These are phyloP conservation scores for Thamnophis sirtalis DNA, from an alignment of 2,113 vertebrate species.

Conservation along the genomic window DNA sequence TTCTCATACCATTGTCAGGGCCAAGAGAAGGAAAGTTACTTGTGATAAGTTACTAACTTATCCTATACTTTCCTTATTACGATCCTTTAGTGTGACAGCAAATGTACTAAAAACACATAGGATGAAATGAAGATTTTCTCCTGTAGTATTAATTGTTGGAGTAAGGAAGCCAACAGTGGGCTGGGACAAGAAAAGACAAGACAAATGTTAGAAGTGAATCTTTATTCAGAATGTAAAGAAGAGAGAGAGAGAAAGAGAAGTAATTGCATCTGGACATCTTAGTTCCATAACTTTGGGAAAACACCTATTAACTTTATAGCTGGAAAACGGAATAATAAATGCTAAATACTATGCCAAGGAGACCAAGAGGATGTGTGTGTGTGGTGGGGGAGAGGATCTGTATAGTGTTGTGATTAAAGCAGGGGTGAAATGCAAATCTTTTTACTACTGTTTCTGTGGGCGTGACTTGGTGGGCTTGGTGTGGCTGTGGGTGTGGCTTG, in stretches of 20 bases:
- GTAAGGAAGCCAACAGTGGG: neutral
- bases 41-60: neutral
- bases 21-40: neutral
- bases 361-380: neutral
- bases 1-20: neutral
- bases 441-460: too few relatives aligned
- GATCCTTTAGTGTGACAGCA: neutral
- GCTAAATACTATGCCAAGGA: neutral
- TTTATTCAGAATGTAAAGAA: neutral
- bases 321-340: neutral
- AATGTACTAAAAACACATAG: neutral
- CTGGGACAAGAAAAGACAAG: neutral
- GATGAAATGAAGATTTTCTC: neutral
- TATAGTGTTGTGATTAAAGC: neutral
- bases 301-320: neutral
- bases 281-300: neutral
- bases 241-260: neutral
- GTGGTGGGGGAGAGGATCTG: neutral
- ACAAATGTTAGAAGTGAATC: neutral
- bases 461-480: too few relatives aligned
- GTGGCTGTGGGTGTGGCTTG: too few relatives aligned
- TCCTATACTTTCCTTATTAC: too few relatives aligned
- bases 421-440: too few relatives aligned
- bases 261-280: neutral
- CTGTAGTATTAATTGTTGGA: neutral